Evolutionary conservation across 2,888 invertebrate genomes (phyloP).

Genomic region (Rhagonycha fulva): DNA sequence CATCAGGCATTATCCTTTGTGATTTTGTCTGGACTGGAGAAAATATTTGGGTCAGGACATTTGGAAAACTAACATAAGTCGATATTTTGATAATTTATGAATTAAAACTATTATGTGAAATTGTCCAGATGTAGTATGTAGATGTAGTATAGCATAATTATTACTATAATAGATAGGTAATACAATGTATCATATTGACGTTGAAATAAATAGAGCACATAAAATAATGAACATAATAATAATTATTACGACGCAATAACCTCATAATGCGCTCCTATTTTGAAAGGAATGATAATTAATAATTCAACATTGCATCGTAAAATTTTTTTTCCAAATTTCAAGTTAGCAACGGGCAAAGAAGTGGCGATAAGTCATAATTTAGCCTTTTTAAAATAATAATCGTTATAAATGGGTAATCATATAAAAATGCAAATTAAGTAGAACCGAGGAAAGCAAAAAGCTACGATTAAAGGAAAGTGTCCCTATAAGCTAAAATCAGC

Average conservation of each 20-base stretch:
- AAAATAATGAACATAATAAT: not conserved
- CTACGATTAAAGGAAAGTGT: slow-evolving; percentile 42
- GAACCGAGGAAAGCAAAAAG: slow-evolving; percentile 33
- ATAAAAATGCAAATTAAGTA: slow-evolving; percentile 29
- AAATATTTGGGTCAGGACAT: no score
- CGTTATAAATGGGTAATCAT: slow-evolving; percentile 14
- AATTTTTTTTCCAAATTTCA: not conserved
- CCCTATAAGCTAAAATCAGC: slow-evolving; percentile 43
- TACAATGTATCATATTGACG: not conserved
- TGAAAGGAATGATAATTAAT: not conserved
- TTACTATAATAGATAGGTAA: not conserved
- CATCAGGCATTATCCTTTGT: no score
- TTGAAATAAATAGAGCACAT: not conserved
- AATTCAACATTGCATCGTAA: not conserved
- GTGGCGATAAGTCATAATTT: not conserved
- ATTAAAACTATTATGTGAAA: not conserved
- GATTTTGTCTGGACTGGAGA: no score
- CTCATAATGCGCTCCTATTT: not conserved
- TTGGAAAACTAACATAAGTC: not conserved
- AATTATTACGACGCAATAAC: not conserved
- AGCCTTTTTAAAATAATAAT: slow-evolving; percentile 10
- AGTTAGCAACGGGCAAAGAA: not conserved
- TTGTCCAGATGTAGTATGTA: not conserved
- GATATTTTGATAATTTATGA: not conserved
- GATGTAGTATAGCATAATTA: not conserved